Evolutionary conservation across 2,797 vertebrate genomes (phyloP).

Genomic region (Bucorvus abyssinicus): DNA sequence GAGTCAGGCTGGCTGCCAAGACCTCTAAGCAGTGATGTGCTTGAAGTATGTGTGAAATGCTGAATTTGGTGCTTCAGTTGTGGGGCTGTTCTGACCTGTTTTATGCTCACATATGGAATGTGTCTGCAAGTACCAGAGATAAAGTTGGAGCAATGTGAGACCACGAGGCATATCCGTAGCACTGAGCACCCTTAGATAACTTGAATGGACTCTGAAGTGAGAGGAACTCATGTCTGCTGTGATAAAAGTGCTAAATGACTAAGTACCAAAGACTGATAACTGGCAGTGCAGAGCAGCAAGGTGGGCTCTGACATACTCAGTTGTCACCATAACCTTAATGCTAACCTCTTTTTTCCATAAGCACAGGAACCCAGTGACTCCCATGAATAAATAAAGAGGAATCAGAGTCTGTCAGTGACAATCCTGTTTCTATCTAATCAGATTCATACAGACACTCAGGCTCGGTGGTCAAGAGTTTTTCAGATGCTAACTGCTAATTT

Average conservation of each 20-base stretch:
- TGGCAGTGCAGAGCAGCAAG: neutral
- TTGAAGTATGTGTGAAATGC: neutral
- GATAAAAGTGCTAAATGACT: neutral
- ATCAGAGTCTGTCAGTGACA: neutral
- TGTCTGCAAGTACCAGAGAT: neutral
- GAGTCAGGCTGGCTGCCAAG: neutral
- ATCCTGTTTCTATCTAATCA: neutral
- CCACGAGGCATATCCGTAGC: accelerated
- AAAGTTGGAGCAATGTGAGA: neutral
- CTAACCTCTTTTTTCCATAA: neutral
- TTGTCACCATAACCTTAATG: neutral
- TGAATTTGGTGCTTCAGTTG: neutral
- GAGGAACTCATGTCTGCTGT: neutral
- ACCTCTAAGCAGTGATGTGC: neutral
- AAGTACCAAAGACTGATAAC: neutral
- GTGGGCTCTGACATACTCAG: neutral
- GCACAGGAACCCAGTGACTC: neutral
- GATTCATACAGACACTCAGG: neutral
- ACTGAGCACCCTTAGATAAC: neutral
- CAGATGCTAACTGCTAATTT: neutral
- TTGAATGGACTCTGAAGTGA: neutral
- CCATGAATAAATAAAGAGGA: neutral
- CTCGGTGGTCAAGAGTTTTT: neutral
- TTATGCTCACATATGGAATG: neutral
- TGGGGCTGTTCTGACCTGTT: neutral